These are phyloP conservation scores for Nephrocerus scutellatus DNA, from an alignment of 2,888 invertebrate species.

Conservation along the genomic window DNA sequence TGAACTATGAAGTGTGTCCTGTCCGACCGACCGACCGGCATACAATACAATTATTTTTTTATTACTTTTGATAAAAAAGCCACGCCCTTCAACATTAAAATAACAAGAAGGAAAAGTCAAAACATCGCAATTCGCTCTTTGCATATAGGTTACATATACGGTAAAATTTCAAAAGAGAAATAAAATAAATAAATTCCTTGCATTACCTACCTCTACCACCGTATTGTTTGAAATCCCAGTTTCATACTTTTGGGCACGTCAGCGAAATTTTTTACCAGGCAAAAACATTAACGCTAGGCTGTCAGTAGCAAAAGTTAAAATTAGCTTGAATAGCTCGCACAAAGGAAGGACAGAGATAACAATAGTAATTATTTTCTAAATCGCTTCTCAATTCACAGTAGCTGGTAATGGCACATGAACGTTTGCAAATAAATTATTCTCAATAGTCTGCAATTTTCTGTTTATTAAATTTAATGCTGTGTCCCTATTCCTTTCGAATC, in stretches of 20 bases:
- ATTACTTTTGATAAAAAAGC: no score
- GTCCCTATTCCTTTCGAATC: conserved; percentile 29
- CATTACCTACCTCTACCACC: no score
- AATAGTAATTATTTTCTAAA: not conserved
- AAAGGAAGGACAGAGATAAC: conserved; percentile 9
- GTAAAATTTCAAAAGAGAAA: no score
- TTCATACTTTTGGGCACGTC: conserved; percentile 35
- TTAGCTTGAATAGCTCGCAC: not conserved
- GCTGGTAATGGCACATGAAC: conserved; percentile 1
- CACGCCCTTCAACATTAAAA: no score
- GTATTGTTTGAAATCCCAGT: conserved; percentile 31
- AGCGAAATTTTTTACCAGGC: conserved; percentile 30
- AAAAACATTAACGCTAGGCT: no score
- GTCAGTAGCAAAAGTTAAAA: conserved; percentile 19
- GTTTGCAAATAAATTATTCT: conserved; percentile 11
- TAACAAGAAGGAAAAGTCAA: no score
- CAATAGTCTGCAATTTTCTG: conserved; percentile 10
- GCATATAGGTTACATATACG: no score
- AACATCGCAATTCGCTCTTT: no score
- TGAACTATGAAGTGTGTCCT: no score
- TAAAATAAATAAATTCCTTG: no score
- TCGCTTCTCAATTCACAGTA: not conserved
- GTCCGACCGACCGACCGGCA: no score
- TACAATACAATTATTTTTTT: no score
- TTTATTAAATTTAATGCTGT: conserved; percentile 17